Base-by-base conservation (phyloP, 2,113 vertebrate genomes). In the Fulmarus glacialis region DNA sequence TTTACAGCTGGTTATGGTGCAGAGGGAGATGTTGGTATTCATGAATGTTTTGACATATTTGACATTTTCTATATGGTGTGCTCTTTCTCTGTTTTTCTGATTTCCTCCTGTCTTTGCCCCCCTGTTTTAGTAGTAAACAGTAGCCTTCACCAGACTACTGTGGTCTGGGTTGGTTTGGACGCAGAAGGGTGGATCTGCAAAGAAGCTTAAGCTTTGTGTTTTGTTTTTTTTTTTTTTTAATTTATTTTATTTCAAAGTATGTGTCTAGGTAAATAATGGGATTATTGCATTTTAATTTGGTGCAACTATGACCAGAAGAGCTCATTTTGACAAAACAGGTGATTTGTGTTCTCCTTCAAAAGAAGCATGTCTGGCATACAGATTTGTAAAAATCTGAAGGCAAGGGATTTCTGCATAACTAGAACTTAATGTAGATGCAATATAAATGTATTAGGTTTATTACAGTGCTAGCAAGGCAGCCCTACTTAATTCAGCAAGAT, bases 1-100 rank as follows among this genome's bases (percentile, higher is more conserved):
- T 98, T 98, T 97, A 95, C 97, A 98, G 98, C 97, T 97, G 97
- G 95, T 91, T 38, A 3, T 40, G 97, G 97, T 96, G 95, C 97
- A 67, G 92, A 97, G 97, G 98, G 98, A 98, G 97, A 98, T 97
- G 97, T 98, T 98, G 98, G 94, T 98, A 98, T 98, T 98, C 98
- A 96, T 97, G 97, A 98, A 94, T 97, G 97, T 98, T 98, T 98
- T 98, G 98, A 98, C 98, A 98, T 98, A 97, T 97, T 98, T 98
- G 98, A 98, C 98, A 98, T 98, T 98, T 98, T 95, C 97, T 98
- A 78, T 98, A 84, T 73, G 97, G 89, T 95, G 80, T 85, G 86
- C 89, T 95, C 97, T 93, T 79, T 96, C 97, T 94, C 97, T 95
- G 64, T 67, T 95, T 97, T 94, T n/a, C 89, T 59, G 88, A 68